Evolutionary conservation across 2,113 vertebrate genomes (phyloP).

Genomic region (Spheniscus mendiculus): DNA sequence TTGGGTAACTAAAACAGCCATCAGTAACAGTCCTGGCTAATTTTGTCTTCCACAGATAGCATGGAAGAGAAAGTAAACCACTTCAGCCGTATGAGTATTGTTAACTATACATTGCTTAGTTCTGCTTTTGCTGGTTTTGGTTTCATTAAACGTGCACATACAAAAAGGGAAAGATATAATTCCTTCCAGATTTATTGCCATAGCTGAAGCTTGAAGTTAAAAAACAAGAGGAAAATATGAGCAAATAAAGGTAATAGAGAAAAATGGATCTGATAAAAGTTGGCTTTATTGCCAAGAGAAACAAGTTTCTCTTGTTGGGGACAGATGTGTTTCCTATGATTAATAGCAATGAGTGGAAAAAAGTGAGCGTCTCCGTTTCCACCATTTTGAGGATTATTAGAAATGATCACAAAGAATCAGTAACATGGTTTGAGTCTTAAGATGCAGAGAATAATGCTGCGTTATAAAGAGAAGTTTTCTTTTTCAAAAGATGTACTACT

Average conservation of each 20-base stretch:
- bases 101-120: not conserved
- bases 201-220: not conserved
- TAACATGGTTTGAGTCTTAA: not conserved
- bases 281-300: not conserved
- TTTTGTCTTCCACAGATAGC: not conserved
- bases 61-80: not conserved
- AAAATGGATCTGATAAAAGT: not conserved
- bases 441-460: not conserved
- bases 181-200: not conserved
- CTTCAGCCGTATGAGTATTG: not conserved
- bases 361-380: not conserved
- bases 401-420: not conserved
- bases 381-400: not conserved
- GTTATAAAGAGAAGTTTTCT: not conserved
- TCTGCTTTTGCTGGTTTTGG: not conserved
- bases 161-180: not conserved
- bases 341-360: not conserved
- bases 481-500: not conserved
- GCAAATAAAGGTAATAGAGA: not conserved
- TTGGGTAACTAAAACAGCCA: not conserved
- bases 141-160: not conserved
- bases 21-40: not conserved
- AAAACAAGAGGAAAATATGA: not conserved
- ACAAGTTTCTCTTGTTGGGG: not conserved
- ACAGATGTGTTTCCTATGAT: not conserved